phyloP scores from a whole-genome alignment of 2,113 vertebrate genomes.

The Bothrops jararaca region DNA sequence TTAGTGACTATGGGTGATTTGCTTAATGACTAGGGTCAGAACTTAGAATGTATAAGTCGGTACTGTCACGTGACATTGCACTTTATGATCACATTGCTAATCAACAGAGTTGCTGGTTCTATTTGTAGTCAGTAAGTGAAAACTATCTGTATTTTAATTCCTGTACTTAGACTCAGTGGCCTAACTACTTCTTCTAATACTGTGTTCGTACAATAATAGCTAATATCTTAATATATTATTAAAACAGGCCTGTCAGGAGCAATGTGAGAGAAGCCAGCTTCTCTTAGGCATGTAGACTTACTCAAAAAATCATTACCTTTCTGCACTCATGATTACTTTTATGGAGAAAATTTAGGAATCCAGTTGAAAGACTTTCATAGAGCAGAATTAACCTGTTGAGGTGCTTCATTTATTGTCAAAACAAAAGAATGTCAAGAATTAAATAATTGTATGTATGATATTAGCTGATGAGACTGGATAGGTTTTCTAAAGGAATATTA shows the following conservation, averaged over 20 bases:
- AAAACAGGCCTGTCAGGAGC: background rate
- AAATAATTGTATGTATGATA: slow-evolving; percentile 1
- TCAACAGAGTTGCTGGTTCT: background rate
- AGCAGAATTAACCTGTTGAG: background rate
- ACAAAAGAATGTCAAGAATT: slow-evolving; percentile 5
- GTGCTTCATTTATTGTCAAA: background rate
- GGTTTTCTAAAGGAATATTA: slow-evolving; percentile 26
- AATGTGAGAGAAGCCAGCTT: background rate
- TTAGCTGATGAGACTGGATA: slow-evolving; percentile 14
- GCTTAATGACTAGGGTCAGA: background rate
- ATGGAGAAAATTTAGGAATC: background rate
- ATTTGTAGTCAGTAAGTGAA: background rate
- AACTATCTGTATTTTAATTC: background rate
- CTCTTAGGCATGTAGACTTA: background rate
- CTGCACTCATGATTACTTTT: background rate
- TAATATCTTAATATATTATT: background rate
- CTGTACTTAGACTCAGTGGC: background rate
- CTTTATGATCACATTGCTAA: background rate
- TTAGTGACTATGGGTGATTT: background rate
- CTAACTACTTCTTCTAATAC: background rate
- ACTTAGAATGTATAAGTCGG: background rate
- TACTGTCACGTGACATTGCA: background rate
- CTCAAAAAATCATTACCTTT: background rate
- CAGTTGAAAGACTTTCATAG: background rate
- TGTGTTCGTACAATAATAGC: background rate